Evolutionary conservation across 35 echinoderm and acorn worm species (phyloP).

Genomic region (Apostichopus californicus): DNA sequence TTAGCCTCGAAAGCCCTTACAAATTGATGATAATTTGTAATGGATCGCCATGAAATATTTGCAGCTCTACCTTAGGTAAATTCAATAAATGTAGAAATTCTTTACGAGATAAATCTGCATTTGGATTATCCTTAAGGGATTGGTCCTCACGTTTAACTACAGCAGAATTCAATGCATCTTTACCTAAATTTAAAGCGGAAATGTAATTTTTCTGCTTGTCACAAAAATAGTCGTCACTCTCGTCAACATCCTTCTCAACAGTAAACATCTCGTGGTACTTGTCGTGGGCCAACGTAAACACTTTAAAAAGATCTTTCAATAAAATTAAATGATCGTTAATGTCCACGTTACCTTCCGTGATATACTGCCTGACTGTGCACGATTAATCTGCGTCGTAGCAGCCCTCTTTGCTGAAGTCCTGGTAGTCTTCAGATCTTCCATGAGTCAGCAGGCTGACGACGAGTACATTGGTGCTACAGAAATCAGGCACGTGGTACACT

Average conservation of each 20-base stretch:
- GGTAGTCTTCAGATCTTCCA: constrained; percentile 34
- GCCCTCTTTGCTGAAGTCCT: constrained; percentile 47
- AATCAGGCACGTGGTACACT: too few species aligned
- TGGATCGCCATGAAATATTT: constrained; percentile 45
- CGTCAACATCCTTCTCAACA: constrained; percentile 34
- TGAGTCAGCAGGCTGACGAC: neutral
- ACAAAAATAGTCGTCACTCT: constrained; percentile 40
- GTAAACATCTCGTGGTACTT: constrained; percentile 49
- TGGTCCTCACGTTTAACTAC: neutral
- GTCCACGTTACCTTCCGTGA: constrained; percentile 15
- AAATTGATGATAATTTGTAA: constrained; percentile 57
- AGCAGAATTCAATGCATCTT: neutral
- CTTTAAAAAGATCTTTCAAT: constrained; percentile 32
- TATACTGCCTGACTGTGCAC: constrained; percentile 44
- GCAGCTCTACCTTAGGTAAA: constrained; percentile 35
- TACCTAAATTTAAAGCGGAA: neutral
- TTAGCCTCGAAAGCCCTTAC: constrained; percentile 41
- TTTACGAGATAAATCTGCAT: constrained; percentile 31
- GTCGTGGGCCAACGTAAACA: neutral
- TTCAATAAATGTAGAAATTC: constrained; percentile 44
- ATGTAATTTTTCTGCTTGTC: constrained; percentile 46
- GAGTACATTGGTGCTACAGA: too few species aligned
- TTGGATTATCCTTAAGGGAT: neutral
- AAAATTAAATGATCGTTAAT: constrained; percentile 19
- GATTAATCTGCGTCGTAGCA: constrained; percentile 33